Evolutionary conservation across 2,797 vertebrate species (phyloP).

Genomic region (Anomalospiza imberbis): DNA sequence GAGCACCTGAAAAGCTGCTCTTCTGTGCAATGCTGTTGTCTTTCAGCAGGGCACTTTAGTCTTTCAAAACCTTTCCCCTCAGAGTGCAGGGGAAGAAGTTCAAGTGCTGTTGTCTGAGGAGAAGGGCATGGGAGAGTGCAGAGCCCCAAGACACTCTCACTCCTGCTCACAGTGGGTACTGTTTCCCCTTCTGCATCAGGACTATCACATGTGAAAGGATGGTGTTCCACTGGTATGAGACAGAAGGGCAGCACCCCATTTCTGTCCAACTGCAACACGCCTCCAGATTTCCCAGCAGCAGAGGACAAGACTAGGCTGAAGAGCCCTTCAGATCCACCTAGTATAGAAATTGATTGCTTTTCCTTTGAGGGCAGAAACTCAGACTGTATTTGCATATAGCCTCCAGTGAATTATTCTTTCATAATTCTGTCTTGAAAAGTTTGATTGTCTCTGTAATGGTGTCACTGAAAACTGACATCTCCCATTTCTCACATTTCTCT

Average conservation of each 20-base stretch:
- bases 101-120: neutral
- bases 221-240: accelerated
- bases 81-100: accelerated
- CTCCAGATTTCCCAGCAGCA: neutral
- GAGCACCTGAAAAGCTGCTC: neutral
- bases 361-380: neutral
- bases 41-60: neutral
- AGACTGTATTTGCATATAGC: neutral
- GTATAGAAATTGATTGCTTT: neutral
- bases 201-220: neutral
- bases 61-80: neutral
- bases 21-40: neutral
- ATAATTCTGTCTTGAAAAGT: neutral
- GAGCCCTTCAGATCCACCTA: neutral
- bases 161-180: neutral
- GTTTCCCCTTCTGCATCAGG: neutral
- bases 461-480: neutral
- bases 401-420: neutral
- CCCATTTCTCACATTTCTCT: neutral
- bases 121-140: neutral
- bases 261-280: neutral
- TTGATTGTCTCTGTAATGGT: neutral
- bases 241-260: neutral
- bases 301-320: neutral
- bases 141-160: neutral